Base-by-base conservation (phyloP, 2,888 invertebrate species). In the Drosophila mimica region DNA sequence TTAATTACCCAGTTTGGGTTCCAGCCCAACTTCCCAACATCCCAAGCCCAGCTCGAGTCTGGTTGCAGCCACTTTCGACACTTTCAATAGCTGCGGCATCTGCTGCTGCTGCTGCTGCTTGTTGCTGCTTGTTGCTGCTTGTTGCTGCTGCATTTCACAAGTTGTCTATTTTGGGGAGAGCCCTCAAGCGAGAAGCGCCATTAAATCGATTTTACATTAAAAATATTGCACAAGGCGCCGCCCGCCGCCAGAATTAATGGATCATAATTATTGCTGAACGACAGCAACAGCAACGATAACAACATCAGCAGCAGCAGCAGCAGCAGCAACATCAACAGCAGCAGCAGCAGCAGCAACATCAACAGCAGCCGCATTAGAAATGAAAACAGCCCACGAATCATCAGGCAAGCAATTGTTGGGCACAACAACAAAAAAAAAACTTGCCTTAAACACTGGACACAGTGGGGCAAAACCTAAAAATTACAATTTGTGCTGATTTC, bases 181-280 rank as follows among this genome's bases (percentile, higher is more conserved):
- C 84, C 85, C 88, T 71, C 74, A 30, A 79, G 89, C 88, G 75
- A 75, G 82, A 82, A 89, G 84, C 81, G 90, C 81, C 77, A 89
- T 86, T 88, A 89, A 86, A 86, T 89, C 83, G 89, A 89, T 89
- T 86, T 89, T 77, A 86, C 86, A 86, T 86, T 89, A 85, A 85
- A 88, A 89, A 88, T 86, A 89, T 86, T 86, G 90, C 86, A 86
- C 90, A 86, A 86, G 88, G 68, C 88, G 86, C 81, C 78, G 83
- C 73, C 74, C 74, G 84, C 69, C 72, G 70, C 82, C 85, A 85
- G 85, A 85, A 85, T 85, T 85, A 85, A 85, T 85, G 89, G 89
- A 89, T 85, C 89, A 88, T 85, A 85, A 85, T 85, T 85, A 89
- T 88, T 83, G 84, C 73, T 70, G 84, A 83, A 56, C 76, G 68